Evolutionary conservation across 2,113 vertebrate genomes (phyloP), one percentile per base, ranked within the genome.

Genomic region (Guaruba guarouba): DNA sequence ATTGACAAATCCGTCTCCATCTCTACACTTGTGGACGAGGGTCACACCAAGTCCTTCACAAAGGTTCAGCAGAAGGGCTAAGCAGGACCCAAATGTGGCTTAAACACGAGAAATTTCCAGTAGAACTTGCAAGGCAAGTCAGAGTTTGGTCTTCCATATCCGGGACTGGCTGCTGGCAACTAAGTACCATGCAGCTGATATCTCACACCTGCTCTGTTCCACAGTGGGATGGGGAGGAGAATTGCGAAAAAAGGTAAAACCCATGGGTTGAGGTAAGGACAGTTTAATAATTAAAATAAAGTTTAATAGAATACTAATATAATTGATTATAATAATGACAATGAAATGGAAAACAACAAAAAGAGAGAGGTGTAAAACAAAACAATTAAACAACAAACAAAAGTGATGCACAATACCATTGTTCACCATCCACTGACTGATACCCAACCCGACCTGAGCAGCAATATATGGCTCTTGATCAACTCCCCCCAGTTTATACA

Each of bases 1-100:
- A 59, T 16, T 59, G n/a, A 59, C 57, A 59, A 35, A 24, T 55
- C 71, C 54, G 28, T 55, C 75, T 13, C 48, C 29, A 6, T 52
- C 18, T 39, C n/a, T 68, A 7, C 13, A 17, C 15, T 39, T 54
- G 9, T 39, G 16, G 23, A 75, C 8, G 17, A 46, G 39, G 9
- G 16, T 54, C 55, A 46, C 25, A 71, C 5, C 0, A 0, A 67
- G 19, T 63, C 29, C 62, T 86, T 51, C 35, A 44, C 14, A 25
- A 44, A 39, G 24, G 17, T 44, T 80, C 55, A 59, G 17, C 10
- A 51, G 59, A 70, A 84, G 7, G 17, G n/a, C 16, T 80, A 63
- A 76, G 17, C 20, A 59, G 46, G 4, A 13, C 43, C 19, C 33
- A 55, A 78, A 43, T 13, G 6, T 0, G 13, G 7, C 6, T 68